phyloP scores from a whole-genome alignment of 2,113 vertebrate species.

The Rhinopithecus roxellana region DNA sequence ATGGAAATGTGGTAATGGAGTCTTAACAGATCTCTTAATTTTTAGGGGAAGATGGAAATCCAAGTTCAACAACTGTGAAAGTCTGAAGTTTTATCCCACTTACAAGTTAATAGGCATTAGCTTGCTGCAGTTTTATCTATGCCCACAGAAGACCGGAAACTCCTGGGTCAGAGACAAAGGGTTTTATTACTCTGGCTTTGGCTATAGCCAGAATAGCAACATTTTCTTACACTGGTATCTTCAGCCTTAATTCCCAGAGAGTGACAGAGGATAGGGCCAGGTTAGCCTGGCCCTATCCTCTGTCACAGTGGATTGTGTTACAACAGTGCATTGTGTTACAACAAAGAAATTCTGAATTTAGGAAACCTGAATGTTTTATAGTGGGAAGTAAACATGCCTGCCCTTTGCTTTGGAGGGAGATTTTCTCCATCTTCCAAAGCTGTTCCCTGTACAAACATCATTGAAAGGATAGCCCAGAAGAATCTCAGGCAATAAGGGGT shows the following conservation, averaged over 20 bases:
- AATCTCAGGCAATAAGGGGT: not conserved
- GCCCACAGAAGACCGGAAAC: not conserved
- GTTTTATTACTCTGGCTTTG: not conserved
- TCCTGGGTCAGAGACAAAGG: not conserved
- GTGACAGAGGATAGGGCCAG: not conserved
- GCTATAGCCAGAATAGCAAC: not conserved
- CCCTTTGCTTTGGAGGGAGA: not conserved
- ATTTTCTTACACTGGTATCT: not conserved
- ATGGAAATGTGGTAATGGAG: not conserved
- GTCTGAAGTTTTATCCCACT: not conserved
- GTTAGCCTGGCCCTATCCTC: not conserved
- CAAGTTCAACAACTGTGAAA: not conserved
- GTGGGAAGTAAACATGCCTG: not conserved
- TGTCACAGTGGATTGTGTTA: not conserved
- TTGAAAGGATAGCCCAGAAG: not conserved
- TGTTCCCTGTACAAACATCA: not conserved
- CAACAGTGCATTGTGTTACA: not conserved
- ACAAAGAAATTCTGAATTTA: not conserved
- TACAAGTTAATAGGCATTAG: not conserved
- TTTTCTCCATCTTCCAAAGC: not conserved
- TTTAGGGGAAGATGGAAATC: not conserved
- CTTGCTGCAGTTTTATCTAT: not conserved
- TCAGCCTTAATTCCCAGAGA: not conserved
- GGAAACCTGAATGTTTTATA: not conserved
- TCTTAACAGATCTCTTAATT: not conserved